Evolutionary conservation across 92 coral and sea anemone species (phyloP).

Genomic region (Actinostola sp.): DNA sequence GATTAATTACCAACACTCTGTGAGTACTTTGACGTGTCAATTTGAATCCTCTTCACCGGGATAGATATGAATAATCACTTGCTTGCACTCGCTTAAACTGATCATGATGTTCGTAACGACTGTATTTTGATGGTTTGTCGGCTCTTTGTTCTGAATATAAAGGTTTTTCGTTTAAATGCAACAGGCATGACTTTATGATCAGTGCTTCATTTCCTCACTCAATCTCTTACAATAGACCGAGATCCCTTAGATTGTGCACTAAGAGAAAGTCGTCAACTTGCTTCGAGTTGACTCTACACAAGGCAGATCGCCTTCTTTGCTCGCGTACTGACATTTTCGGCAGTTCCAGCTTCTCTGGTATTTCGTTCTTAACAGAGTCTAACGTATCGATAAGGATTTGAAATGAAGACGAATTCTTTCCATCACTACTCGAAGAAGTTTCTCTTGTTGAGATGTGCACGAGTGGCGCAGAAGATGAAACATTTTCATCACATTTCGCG

Average conservation of each 20-base stretch:
- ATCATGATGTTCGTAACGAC: no score
- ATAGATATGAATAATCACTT: not conserved
- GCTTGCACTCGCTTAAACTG: no score
- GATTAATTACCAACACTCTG: not conserved
- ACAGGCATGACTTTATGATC: no score
- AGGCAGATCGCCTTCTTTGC: conserved; percentile 84
- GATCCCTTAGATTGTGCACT: conserved; percentile 80
- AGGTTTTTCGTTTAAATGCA: not conserved
- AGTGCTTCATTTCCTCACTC: not conserved
- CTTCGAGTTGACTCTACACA: conserved; percentile 83
- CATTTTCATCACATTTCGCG: not conserved
- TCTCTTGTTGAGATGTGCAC: conserved; percentile 19
- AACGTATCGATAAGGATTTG: conserved; percentile 80
- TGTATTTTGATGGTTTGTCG: no score
- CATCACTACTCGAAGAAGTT: not conserved
- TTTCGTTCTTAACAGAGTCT: conserved; percentile 71
- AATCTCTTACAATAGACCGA: conserved; percentile 66
- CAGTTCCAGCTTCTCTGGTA: conserved; percentile 52
- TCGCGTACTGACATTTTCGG: conserved; percentile 82
- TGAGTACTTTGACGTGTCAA: not conserved
- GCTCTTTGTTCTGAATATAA: not conserved
- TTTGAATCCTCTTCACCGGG: not conserved
- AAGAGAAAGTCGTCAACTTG: conserved; percentile 88
- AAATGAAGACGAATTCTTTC: conserved; percentile 46
- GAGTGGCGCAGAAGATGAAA: conserved; percentile 21